Percentiles rank a stretch among this genome's conserved stretches.
Evolutionary conservation across 2,113 vertebrate genomes (phyloP).

Genomic region (Lontra canadensis): DNA sequence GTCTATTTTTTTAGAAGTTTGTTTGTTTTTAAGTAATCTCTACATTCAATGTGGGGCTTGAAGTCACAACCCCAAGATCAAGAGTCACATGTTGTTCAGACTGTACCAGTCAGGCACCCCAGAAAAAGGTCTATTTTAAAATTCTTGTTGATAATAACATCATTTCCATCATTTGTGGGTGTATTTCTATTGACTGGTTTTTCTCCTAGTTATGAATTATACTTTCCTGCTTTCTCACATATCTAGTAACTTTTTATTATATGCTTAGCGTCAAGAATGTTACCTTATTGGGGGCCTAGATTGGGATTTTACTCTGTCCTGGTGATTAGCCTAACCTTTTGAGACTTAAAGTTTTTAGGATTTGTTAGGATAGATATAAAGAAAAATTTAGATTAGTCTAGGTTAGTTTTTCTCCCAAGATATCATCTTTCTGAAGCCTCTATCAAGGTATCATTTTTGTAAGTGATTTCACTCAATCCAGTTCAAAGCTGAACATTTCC

Average conservation of each 20-base stretch:
- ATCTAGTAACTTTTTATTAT: background rate
- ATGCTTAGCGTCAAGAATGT: background rate
- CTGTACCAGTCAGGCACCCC: background rate
- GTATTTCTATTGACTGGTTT: background rate
- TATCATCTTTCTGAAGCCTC: background rate
- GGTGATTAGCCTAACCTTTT: background rate
- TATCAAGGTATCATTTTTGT: background rate
- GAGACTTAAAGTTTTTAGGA: background rate
- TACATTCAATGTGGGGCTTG: background rate
- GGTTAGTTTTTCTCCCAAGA: background rate
- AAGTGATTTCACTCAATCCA: background rate
- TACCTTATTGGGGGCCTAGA: background rate
- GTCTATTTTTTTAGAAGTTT: background rate
- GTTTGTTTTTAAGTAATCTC: background rate
- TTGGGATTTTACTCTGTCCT: background rate
- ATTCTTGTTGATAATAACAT: background rate
- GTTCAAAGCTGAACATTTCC: background rate
- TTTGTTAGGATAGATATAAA: background rate
- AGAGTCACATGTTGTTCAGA: background rate
- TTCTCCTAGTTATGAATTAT: background rate
- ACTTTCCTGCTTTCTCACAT: background rate
- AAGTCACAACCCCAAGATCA: background rate
- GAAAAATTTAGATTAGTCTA: background rate
- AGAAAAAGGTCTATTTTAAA: background rate
- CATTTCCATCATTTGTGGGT: background rate